Percentiles rank a stretch among this genome's conserved stretches.
phyloP scores from a whole-genome alignment of 2,797 vertebrate genomes.

The Meda fulgida region DNA sequence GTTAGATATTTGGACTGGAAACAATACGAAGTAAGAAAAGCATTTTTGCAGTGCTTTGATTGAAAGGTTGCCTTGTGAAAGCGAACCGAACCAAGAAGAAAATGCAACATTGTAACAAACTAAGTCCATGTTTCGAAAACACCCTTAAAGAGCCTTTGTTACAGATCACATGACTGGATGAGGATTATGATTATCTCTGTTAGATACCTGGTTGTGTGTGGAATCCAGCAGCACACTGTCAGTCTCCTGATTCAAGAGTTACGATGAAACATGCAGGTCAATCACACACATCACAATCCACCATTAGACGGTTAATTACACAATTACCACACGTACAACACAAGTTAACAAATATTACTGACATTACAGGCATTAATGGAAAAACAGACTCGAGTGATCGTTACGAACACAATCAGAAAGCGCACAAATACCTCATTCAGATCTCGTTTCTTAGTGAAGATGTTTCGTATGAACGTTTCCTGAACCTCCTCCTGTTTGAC shows the following conservation, averaged over 20 bases:
- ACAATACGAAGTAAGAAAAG: no score
- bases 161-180: constrained; percentile 34
- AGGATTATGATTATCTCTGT: constrained; percentile 42
- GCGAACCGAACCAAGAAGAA: no score
- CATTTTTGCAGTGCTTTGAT: no score
- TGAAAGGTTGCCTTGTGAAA: no score
- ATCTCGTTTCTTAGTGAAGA: constrained; percentile 91
- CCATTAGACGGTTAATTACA: constrained; percentile 48
- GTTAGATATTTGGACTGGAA: no score
- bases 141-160: not conserved
- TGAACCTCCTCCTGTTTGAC: constrained; percentile 95
- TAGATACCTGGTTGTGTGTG: constrained; percentile 86
- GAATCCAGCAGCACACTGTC: constrained; percentile 85
- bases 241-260: constrained; percentile 83
- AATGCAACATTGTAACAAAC: no score
- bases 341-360: constrained; percentile 53
- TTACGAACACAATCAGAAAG: not conserved
- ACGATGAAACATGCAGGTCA: constrained; percentile 74
- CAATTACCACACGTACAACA: not conserved
- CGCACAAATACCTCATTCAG: constrained; percentile 81
- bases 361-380: constrained; percentile 65
- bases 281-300: constrained; percentile 66
- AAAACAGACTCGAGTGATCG: constrained; percentile 41
- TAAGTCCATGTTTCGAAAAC: no score
- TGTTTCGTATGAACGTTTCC: constrained; percentile 96